phyloP scores from a whole-genome alignment of 2,113 vertebrate genomes.

The Pterocles orientalis region DNA sequence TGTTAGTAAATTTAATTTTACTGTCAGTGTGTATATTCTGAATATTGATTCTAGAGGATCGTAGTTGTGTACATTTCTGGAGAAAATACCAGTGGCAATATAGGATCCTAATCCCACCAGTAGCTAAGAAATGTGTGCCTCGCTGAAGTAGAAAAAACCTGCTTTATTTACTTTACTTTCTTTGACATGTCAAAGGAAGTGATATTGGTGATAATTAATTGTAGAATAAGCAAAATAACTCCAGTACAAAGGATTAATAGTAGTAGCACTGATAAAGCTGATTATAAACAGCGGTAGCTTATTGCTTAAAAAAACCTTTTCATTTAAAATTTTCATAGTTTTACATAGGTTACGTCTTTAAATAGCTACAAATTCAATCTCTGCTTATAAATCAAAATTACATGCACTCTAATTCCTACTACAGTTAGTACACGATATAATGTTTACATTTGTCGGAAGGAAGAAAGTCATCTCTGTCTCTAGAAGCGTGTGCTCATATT shows the following conservation, averaged over 20 bases:
- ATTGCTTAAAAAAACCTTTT: neutral
- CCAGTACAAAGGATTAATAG: neutral
- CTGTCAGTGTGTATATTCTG: neutral
- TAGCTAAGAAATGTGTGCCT: neutral
- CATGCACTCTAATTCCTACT: neutral
- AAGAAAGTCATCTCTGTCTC: neutral
- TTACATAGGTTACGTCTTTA: neutral
- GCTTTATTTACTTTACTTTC: neutral
- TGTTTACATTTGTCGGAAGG: neutral
- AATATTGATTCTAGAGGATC: neutral
- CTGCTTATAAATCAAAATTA: neutral
- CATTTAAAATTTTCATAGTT: neutral
- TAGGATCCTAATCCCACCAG: neutral
- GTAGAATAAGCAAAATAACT: neutral
- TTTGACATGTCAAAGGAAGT: neutral
- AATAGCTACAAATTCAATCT: neutral
- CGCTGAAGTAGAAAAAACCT: neutral
- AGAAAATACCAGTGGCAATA: neutral
- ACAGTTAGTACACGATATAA: neutral
- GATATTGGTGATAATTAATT: neutral
- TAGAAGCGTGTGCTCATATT: neutral
- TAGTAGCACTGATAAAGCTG: neutral
- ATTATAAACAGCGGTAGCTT: neutral
- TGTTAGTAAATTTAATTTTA: neutral
- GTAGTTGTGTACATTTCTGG: neutral